Evolutionary conservation across 2,797 vertebrate species (phyloP).

Genomic region (Dicrostonyx torquatus): DNA sequence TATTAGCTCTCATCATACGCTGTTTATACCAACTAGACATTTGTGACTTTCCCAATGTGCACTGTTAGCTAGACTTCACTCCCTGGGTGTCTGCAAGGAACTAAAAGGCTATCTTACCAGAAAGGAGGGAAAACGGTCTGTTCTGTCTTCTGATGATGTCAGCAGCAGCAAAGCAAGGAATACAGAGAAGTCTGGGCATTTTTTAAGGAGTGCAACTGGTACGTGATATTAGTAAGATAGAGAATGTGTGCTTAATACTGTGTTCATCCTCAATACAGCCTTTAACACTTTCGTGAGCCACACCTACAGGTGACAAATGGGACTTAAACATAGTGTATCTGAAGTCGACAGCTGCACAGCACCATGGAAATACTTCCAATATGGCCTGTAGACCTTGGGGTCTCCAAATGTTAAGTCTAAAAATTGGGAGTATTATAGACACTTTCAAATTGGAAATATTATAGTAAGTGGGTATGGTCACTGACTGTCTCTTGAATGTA

Average conservation of each 20-base stretch:
- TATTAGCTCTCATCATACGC: not conserved
- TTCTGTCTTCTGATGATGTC: constrained; percentile 8
- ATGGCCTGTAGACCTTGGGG: not conserved
- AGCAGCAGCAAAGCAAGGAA: not conserved
- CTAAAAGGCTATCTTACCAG: constrained; percentile 29
- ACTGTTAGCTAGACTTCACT: not conserved
- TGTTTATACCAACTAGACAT: constrained; percentile 34
- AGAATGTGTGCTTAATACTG: not conserved
- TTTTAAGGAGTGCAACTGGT: not conserved
- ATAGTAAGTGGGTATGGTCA: not conserved
- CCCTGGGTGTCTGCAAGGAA: not conserved
- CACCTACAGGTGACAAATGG: not conserved
- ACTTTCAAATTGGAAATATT: not conserved
- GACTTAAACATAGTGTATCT: not conserved
- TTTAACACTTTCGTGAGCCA: constrained; percentile 15
- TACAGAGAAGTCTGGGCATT: not conserved
- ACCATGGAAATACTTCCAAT: not conserved
- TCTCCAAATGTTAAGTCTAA: not conserved
- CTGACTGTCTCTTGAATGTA: not conserved
- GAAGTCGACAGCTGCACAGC: not conserved
- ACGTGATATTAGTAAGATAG: not conserved
- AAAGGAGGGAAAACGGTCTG: not conserved
- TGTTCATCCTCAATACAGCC: not conserved
- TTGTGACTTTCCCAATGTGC: not conserved
- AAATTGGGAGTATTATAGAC: not conserved